Percentiles rank a stretch among this genome's conserved stretches.
Conservation (phyloP, 1,140 invertebrate genomes). For the Brachionus koreanus region DNA sequence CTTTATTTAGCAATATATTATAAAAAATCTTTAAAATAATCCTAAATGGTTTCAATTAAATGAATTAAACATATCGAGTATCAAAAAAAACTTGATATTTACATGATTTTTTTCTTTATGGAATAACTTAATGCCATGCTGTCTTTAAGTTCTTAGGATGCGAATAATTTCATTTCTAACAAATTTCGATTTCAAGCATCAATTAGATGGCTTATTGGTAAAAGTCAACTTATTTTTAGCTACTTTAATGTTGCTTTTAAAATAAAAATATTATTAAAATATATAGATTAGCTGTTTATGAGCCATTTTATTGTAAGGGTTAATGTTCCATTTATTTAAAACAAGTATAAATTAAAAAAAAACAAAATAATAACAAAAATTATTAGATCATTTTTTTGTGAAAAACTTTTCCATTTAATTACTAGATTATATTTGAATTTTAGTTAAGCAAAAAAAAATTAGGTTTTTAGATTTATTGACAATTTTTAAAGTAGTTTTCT, state of each 20-base stretch:
- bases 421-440: no score
- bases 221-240: neutral
- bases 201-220: neutral
- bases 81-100: constrained; percentile 1
- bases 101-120: neutral
- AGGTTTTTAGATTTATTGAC: no score
- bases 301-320: neutral
- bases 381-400: no score
- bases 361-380: neutral
- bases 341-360: neutral
- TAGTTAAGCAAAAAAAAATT: no score
- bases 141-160: neutral
- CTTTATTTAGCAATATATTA: neutral
- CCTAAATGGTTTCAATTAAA: neutral
- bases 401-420: no score
- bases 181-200: neutral
- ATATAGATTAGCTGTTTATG: neutral
- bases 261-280: neutral
- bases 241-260: neutral
- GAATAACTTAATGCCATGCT: constrained; percentile 1
- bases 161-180: neutral
- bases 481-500: no score
- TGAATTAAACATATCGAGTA: constrained; percentile 1
- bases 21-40: constrained; percentile 2
- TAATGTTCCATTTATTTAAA: neutral